Evolutionary conservation across 1,140 invertebrate species (phyloP), one percentile per base, ranked within the genome.

Genomic region (Drosophila littoralis): DNA sequence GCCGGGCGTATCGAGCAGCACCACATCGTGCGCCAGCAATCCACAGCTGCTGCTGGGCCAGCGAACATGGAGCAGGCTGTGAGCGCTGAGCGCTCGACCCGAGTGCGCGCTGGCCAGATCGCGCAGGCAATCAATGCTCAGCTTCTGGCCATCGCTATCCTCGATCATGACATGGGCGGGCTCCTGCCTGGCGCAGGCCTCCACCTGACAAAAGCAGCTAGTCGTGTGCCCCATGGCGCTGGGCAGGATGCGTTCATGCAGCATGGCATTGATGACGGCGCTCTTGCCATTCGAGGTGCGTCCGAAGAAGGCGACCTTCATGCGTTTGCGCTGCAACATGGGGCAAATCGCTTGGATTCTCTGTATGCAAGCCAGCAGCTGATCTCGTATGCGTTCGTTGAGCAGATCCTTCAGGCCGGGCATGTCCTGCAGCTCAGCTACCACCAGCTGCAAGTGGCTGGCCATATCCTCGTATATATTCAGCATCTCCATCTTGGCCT

Each of bases 221-320:
- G 99, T 99, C 6, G 99, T 99, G 91, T 99, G 99, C 0, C 99
- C 99, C 91, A 99, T 99, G 22, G 99, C 98, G 92, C 97, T 98
- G 0, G 99, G 99, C 73, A 99, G 93, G 60, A 99, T 98, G 94
- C 98, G 98, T 90, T 98, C 97, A 38, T 97, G 94, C 67, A 99
- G 93, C 98, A 99, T 99, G 15, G 99, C 98, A 94, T 99, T 99
- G 68, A 99, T 99, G 7, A 99, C 98, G 8, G 98, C 98, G 92
- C 98, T 99, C 93, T 99, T 99, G 32, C 99, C 99, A 94, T 99
- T 99, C 65, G 98, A 99, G 32, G 99, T 99, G 90, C 99, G 97
- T 79, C 96, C 97, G 91, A 97, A 97, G 92, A 99, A 99, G 7
- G 97, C 98, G 43, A 99, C 98, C 95, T 99, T 99, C 99, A 99